Evolutionary conservation across 2,113 vertebrate genomes (phyloP).

Genomic region (Podarcis muralis): DNA sequence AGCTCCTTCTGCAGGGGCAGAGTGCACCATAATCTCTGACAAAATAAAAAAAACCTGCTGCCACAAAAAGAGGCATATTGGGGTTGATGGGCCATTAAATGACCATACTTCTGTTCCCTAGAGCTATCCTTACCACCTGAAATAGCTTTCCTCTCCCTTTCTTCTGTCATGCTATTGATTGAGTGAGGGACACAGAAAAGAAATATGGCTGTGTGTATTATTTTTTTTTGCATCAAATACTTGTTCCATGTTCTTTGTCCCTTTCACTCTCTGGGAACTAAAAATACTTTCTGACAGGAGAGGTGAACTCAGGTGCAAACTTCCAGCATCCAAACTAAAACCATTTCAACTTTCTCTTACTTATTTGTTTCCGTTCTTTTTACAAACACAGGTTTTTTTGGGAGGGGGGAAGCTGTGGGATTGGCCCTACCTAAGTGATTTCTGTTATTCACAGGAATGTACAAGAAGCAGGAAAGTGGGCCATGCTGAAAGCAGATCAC

Average conservation of each 20-base stretch:
- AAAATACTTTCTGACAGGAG: conserved; percentile 52
- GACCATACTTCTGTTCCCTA: background rate
- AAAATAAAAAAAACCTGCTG: background rate
- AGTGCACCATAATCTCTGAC: background rate
- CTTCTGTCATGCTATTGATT: background rate
- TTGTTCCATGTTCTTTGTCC: background rate
- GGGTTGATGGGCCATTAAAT: conserved; percentile 5
- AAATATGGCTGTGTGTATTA: conserved; percentile 31
- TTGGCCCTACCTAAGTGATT: background rate
- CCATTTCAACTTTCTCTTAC: background rate
- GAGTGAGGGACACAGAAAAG: conserved; percentile 10
- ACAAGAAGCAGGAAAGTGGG: background rate
- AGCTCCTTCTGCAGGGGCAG: background rate
- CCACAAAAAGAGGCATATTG: conserved; percentile 1
- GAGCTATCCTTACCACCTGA: background rate
- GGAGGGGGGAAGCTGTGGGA: background rate
- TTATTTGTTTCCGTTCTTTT: background rate
- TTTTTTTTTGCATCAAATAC: conserved; percentile 37
- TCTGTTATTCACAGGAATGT: too few relatives aligned
- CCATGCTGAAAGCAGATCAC: background rate
- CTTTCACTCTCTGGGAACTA: conserved; percentile 43
- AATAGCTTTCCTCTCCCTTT: background rate
- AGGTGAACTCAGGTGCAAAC: conserved; percentile 7
- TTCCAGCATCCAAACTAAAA: background rate
- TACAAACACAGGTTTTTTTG: background rate